Conservation (phyloP, 2,113 vertebrate species). For the Phrynosoma blainvillii region DNA sequence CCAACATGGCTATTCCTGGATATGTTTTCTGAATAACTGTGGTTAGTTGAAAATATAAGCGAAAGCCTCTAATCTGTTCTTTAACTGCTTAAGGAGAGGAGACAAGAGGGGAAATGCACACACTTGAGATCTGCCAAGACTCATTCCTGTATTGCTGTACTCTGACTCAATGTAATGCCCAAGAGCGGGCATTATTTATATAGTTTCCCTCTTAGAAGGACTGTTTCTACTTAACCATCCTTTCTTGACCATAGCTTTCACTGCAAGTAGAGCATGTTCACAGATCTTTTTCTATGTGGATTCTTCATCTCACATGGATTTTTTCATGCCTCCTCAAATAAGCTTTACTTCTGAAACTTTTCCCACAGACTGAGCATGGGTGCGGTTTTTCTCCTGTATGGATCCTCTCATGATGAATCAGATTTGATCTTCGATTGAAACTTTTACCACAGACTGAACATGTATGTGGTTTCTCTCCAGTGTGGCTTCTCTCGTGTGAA, state of each 20-base stretch:
- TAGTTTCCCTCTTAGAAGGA: not conserved
- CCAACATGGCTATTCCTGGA: too few relatives aligned
- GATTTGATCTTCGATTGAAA: not conserved
- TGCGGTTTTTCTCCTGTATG: not conserved
- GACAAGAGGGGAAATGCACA: too few relatives aligned
- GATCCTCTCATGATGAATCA: not conserved
- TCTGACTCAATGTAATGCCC: too few relatives aligned
- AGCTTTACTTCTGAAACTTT: constrained; percentile 59
- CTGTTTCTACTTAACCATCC: not conserved
- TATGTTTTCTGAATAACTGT: too few relatives aligned
- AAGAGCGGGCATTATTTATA: not conserved
- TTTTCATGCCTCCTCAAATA: not conserved
- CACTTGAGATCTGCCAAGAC: too few relatives aligned
- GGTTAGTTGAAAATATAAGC: too few relatives aligned
- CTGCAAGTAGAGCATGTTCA: not conserved
- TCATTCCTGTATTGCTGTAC: too few relatives aligned
- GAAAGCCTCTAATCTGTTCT: too few relatives aligned
- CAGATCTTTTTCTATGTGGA: constrained; percentile 19
- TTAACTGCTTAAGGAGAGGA: too few relatives aligned
- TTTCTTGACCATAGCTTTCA: not conserved
- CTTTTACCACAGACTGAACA: constrained; percentile 44
- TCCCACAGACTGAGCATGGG: not conserved
- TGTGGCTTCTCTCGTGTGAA: constrained; percentile 62
- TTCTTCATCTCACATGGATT: constrained; percentile 38
- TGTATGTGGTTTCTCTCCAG: constrained; percentile 64